These are phyloP conservation scores for Megaceryle alcyon DNA, from an alignment of 2,797 vertebrate genomes.

Conservation along the genomic window DNA sequence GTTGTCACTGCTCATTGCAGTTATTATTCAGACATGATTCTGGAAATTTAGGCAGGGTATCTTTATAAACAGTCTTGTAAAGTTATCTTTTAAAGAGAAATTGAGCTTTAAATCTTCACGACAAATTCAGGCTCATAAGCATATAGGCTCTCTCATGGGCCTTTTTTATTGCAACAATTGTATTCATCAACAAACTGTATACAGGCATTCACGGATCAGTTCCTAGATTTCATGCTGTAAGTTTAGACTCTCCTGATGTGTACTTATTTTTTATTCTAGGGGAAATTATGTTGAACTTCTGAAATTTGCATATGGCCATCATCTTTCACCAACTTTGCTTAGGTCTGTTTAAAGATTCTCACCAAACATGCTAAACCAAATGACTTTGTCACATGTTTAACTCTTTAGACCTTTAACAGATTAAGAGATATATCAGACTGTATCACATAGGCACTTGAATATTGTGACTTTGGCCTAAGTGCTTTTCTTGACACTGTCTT, in stretches of 20 bases:
- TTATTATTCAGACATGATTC: slow-evolving; percentile 21
- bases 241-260: neutral
- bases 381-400: neutral
- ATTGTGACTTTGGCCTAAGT: neutral
- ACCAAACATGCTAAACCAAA: neutral
- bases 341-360: neutral
- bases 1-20: slow-evolving; percentile 2
- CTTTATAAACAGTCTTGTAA: slow-evolving; percentile 24
- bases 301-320: neutral
- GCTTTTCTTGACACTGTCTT: neutral
- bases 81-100: slow-evolving; percentile 22
- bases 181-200: neutral
- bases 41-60: slow-evolving; percentile 3
- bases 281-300: neutral
- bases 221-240: neutral
- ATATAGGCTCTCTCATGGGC: no score
- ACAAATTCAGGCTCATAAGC: neutral
- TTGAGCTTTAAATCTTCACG: neutral
- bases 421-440: neutral
- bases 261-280: neutral
- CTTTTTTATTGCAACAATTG: neutral
- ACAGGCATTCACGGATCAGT: neutral
- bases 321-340: neutral
- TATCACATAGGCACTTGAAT: neutral
- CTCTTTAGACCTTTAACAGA: neutral